Base-by-base conservation (phyloP, 2,797 vertebrate species). In the Nothura maculosa region DNA sequence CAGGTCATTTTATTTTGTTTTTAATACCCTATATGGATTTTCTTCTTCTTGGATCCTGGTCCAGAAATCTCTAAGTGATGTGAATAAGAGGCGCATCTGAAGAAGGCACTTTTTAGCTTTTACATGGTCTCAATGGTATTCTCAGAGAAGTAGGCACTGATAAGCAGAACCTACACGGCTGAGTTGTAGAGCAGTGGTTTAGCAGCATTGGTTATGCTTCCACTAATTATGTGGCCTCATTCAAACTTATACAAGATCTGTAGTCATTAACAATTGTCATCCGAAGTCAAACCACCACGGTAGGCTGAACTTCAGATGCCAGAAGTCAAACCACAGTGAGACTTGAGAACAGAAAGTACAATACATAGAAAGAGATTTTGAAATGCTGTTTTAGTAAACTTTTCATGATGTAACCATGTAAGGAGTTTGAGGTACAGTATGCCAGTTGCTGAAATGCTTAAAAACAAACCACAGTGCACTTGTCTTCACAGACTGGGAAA, bases 361-460 rank as follows among this genome's bases (percentile, higher is more conserved):
- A 62, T 80, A 57, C 82, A 81, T 20, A 34, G 58, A 67, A 74
- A 78, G 17, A 60, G 87, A 73, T 94, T 95, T 92, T 89, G 94
- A 95, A 96, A 94, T 42, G 52, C 75, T 42, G 34, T 74, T 89
- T 79, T 70, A 89, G 90, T 91, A 82, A 91, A 72, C 85, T 95
- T 91, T 93, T 94, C 60, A 30, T 84, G 77, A 93, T 91, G 82
- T 76, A 94, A 74, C 70, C 67, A 57, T 91, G 79, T 91, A 81
- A 89, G 80, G 87, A 95, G 79, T 84, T 94, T 25, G 48, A 94
- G 74, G 70, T 93, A 70, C 89, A 92, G 47, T 38, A 52, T 77
- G 52, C 84, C 74, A 81, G 94, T 86, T 89, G 92, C 74, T 96
- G 92, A 95, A 94, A 79, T 87, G 60, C 90, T 93, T 81, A 70